Base-by-base conservation (phyloP, 2,797 vertebrate species). In the Gymnothorax reevesii region DNA sequence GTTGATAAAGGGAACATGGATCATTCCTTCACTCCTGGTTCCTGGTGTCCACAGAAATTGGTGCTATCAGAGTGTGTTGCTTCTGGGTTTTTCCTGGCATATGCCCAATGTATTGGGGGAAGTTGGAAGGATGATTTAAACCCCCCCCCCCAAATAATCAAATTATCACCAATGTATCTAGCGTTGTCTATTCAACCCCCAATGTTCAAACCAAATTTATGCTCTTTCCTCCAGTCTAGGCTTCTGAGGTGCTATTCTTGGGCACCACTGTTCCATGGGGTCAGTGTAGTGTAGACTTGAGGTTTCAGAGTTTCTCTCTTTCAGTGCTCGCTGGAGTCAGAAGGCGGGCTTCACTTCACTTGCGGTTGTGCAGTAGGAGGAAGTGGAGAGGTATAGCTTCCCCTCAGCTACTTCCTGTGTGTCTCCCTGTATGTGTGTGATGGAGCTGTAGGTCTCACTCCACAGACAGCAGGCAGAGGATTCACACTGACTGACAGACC, bases 351-450 rank as follows among this genome's bases (percentile, higher is more conserved):
- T 64, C 27, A 84, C 84, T 52, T 20, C 83, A 49, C 60, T 64
- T 22, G 42, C 8, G 66, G 33, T n/a, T 25, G 64, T 85, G 80
- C 60, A 9, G 82, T 22, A 85, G 86, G 89, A 91, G 91, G 91
- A 91, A 22, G 89, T 86, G 86, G 27, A 69, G 77, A 79, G 86
- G 79, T 64, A 79, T 49, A 82, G 77, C 73, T 86, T 79, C 87
- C 87, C 80, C 84, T 85, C 0, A 52, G 77, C 71, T 33, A 83
- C 88, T 94, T 95, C 95, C 94, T 95, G 89, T 83, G 92, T 49
- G 71, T 22, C 57, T 57, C 55, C 64, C 25, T 55, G 77, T 55
- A 20, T 80, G 9, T 5, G 20, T n/a, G 10, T n/a, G 59, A 15
- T 17, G 2, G 33, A 66, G n/a, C 49, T 13, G 12, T 64, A 7